These are phyloP conservation scores for Muricea muricata DNA, from an alignment of 92 coral and sea anemone genomes.

Conservation along the genomic window DNA sequence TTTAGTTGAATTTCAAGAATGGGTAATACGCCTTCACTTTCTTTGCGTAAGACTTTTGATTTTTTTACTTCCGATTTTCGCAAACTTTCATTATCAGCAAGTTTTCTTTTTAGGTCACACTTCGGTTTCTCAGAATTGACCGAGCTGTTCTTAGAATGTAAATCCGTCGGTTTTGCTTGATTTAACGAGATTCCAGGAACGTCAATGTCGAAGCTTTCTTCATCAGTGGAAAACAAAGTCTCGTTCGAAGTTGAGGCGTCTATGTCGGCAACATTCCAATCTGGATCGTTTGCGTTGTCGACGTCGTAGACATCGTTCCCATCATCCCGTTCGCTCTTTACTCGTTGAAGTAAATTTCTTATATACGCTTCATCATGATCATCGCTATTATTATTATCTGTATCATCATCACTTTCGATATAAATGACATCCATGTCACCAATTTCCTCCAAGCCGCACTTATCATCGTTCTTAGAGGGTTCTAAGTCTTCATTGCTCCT, in stretches of 20 bases:
- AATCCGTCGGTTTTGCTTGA: neutral
- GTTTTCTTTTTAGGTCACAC: neutral
- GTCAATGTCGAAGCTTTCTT: neutral
- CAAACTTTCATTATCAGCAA: neutral
- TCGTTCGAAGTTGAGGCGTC: neutral
- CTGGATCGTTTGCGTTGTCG: neutral
- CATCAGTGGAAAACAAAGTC: neutral
- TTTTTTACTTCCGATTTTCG: neutral
- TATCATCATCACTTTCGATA: conserved; percentile 5
- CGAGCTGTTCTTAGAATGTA: no score
- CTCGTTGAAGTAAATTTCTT: neutral
- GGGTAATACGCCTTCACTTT: neutral
- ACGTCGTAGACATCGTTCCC: neutral
- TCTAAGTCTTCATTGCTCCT: no score
- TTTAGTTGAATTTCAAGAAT: neutral
- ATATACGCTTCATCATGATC: neutral
- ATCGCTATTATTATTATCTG: neutral
- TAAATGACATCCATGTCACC: neutral
- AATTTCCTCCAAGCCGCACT: neutral
- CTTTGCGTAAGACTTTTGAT: neutral
- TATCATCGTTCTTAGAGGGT: neutral
- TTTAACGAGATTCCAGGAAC: neutral
- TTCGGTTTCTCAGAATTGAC: neutral
- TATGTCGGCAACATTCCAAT: neutral
- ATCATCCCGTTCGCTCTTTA: conserved; percentile 1